Percentiles rank a stretch among this genome's conserved stretches.
Conservation (phyloP, 1,140 invertebrate species). For the Hormaphis cornu region DNA sequence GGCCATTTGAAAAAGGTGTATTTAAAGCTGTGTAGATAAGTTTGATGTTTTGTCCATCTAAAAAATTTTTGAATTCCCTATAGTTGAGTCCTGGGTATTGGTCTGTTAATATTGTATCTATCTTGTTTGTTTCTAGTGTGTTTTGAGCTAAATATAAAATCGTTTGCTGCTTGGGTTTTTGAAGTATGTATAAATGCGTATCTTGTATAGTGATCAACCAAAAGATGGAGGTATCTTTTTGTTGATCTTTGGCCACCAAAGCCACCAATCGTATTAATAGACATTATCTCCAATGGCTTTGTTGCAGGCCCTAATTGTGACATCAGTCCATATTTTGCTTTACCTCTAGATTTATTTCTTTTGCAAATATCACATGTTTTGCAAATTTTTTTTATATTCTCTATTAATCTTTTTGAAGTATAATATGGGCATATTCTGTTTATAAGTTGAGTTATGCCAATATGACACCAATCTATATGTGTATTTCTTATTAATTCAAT, state of each 20-base stretch:
- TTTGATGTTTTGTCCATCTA: slow-evolving; percentile 3
- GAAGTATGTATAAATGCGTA: slow-evolving; percentile 35
- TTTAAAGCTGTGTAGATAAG: slow-evolving; percentile 32
- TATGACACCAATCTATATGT: not conserved
- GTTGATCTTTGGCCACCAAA: slow-evolving; percentile 36
- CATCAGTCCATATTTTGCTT: slow-evolving; percentile 35
- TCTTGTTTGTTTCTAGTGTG: slow-evolving; percentile 20
- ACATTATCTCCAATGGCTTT: slow-evolving; percentile 41
- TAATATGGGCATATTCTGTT: not conserved
- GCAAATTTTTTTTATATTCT: slow-evolving; percentile 5
- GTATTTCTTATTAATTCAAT: slow-evolving; percentile 4
- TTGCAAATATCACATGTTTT: slow-evolving; percentile 39
- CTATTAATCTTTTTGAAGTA: not conserved
- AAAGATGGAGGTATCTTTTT: slow-evolving; percentile 37
- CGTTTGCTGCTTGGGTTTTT: slow-evolving; percentile 10
- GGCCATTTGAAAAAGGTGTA: not conserved
- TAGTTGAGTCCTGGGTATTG: slow-evolving; percentile 38
- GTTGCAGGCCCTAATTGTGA: slow-evolving; percentile 40
- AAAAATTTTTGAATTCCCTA: slow-evolving; percentile 31
- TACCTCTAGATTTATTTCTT: slow-evolving; percentile 40
- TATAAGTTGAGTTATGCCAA: not conserved
- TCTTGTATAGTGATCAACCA: slow-evolving; percentile 36
- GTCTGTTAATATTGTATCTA: slow-evolving; percentile 35
- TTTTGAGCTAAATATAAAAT: slow-evolving; percentile 20
- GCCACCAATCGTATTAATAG: slow-evolving; percentile 38